These are phyloP conservation scores for Sceloporus tristichus DNA, from an alignment of 2,113 vertebrate species.

Conservation along the genomic window DNA sequence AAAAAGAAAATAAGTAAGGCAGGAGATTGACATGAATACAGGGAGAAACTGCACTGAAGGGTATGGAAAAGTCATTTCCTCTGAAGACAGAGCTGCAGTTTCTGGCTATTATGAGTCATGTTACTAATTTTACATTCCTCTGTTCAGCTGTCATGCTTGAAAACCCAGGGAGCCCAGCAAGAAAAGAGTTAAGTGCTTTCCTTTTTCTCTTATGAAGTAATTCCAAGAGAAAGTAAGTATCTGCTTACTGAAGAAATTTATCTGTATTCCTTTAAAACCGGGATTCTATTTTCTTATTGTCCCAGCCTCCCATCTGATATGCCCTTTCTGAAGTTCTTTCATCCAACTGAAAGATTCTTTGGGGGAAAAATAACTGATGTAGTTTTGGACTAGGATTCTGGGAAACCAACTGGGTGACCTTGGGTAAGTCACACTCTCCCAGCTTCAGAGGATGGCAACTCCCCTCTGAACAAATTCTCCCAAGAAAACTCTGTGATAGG, in stretches of 20 bases:
- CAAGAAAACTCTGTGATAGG: too few relatives aligned
- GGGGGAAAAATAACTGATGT: neutral
- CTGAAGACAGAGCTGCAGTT: slow-evolving; percentile 42
- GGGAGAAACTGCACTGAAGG: neutral
- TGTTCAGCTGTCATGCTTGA: neutral
- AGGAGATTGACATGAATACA: slow-evolving; percentile 19
- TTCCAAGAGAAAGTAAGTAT: neutral
- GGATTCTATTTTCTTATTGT: slow-evolving; percentile 26
- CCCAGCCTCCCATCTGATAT: neutral
- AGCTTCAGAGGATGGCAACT: too few relatives aligned
- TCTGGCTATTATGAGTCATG: slow-evolving; percentile 64
- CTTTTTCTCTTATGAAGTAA: slow-evolving; percentile 31
- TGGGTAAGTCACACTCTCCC: too few relatives aligned
- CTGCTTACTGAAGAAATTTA: neutral
- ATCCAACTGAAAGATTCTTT: neutral
- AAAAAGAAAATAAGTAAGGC: slow-evolving; percentile 51
- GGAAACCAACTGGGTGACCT: too few relatives aligned
- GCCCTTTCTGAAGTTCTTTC: slow-evolving; percentile 3
- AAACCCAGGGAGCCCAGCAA: slow-evolving; percentile 29
- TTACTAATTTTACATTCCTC: slow-evolving; percentile 72
- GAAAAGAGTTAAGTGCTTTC: slow-evolving; percentile 35
- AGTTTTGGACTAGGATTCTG: neutral
- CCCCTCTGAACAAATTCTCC: too few relatives aligned
- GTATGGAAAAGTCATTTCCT: slow-evolving; percentile 61
- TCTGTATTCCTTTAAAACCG: neutral